Percentiles rank a stretch among this genome's conserved stretches.
Evolutionary conservation across 1,140 invertebrate species (phyloP).

Genomic region (Matsumurasca onukii): DNA sequence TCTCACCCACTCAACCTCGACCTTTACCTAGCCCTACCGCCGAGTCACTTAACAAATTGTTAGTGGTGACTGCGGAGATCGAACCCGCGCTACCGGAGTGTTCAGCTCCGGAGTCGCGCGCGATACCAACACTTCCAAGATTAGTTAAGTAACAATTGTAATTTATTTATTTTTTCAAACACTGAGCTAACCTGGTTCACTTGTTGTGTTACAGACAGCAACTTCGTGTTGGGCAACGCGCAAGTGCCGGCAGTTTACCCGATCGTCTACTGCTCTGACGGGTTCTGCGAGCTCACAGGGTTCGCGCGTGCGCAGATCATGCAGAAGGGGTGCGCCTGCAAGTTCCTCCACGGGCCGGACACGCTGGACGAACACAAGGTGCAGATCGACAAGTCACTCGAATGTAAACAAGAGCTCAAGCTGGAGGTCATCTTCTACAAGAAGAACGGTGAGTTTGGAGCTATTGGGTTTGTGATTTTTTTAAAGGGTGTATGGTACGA

Average conservation of each 20-base stretch:
- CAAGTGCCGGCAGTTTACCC: conserved; percentile 86
- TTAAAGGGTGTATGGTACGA: too few species aligned
- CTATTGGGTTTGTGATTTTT: neutral
- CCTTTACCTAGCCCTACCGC: too few species aligned
- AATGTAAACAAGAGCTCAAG: conserved; percentile 88
- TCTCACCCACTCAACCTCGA: too few species aligned
- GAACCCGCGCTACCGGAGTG: too few species aligned
- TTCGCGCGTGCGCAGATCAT: conserved; percentile 92
- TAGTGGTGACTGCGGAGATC: too few species aligned
- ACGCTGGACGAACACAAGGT: conserved; percentile 85
- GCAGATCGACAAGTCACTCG: conserved; percentile 86
- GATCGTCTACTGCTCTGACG: conserved; percentile 97
- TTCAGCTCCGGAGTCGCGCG: too few species aligned
- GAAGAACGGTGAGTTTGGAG: conserved; percentile 78
- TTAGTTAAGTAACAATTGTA: too few species aligned
- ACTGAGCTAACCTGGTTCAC: too few species aligned
- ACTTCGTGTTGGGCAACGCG: conserved; percentile 96
- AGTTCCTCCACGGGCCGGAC: conserved; percentile 91
- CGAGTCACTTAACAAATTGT: too few species aligned
- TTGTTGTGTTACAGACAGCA: conserved; percentile 79
- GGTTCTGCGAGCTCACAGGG: conserved; percentile 95
- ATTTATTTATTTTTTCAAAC: too few species aligned
- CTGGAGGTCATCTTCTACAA: conserved; percentile 93
- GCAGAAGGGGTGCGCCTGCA: conserved; percentile 95
- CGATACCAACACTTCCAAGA: too few species aligned